A percentile compares a stretch with the other conserved stretches of the same genome.
phyloP scores from a whole-genome alignment of 2,113 vertebrate genomes.

The Oxygymnocypris stewartii region DNA sequence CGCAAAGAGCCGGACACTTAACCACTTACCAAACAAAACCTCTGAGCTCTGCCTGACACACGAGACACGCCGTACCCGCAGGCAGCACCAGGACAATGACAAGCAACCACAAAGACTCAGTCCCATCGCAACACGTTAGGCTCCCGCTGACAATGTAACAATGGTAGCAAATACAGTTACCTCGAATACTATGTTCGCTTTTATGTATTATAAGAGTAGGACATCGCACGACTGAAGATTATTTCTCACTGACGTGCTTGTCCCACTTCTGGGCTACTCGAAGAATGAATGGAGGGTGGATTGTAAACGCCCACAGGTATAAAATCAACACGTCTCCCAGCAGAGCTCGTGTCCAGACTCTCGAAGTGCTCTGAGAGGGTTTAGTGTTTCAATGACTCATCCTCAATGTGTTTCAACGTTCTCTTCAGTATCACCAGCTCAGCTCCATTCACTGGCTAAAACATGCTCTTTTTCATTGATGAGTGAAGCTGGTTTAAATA shows the following conservation, averaged over 20 bases:
- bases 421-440: constrained; percentile 47
- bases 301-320: constrained; percentile 57
- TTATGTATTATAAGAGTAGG: constrained; percentile 5
- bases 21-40: constrained; percentile 63
- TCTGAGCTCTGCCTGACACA: constrained; percentile 48
- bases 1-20: constrained; percentile 54
- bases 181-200: constrained; percentile 46
- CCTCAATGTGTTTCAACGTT: constrained; percentile 53
- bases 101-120: constrained; percentile 48
- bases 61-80: constrained; percentile 43
- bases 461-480: constrained; percentile 38
- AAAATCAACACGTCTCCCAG: constrained; percentile 53
- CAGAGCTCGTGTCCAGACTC: constrained; percentile 33
- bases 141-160: constrained; percentile 62
- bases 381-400: constrained; percentile 59
- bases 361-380: constrained; percentile 48
- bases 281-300: constrained; percentile 51
- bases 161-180: constrained; percentile 64
- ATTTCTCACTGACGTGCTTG: constrained; percentile 19
- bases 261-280: constrained; percentile 42
- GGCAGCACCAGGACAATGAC: constrained; percentile 55
- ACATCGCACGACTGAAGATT: no score
- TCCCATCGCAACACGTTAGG: constrained; percentile 9
- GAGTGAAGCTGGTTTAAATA: neutral
- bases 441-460: constrained; percentile 25